Evolutionary conservation across 1,140 invertebrate species (phyloP).

Genomic region (Cydia amplana): DNA sequence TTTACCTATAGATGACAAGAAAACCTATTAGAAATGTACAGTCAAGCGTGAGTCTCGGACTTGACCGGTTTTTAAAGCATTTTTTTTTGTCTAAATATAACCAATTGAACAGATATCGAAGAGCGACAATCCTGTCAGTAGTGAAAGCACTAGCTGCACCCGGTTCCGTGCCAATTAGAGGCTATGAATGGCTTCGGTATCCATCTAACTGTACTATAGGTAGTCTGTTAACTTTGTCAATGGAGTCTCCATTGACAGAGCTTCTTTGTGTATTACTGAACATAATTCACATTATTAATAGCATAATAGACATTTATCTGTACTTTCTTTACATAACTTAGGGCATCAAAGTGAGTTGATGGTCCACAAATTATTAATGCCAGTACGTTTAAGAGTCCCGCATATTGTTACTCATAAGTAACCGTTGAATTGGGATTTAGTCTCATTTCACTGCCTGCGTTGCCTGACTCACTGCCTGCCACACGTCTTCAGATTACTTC

Average conservation of each 20-base stretch:
- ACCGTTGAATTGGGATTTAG: neutral
- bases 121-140: neutral
- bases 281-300: neutral
- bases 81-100: too few relatives aligned
- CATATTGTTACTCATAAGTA: neutral
- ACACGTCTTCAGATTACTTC: neutral
- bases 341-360: neutral
- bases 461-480: neutral
- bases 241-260: neutral
- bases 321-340: neutral
- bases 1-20: too few relatives aligned
- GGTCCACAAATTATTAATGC: neutral
- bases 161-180: neutral
- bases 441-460: neutral
- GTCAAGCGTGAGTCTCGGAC: too few relatives aligned
- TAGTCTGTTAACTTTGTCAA: neutral
- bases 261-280: neutral
- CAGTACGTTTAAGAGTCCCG: neutral
- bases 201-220: neutral
- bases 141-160: neutral
- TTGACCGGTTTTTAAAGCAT: too few relatives aligned
- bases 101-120: neutral
- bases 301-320: neutral
- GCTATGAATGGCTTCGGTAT: neutral
- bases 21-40: too few relatives aligned